Base-by-base conservation (phyloP, 2,888 invertebrate species). In the Euplagia quadripunctaria region DNA sequence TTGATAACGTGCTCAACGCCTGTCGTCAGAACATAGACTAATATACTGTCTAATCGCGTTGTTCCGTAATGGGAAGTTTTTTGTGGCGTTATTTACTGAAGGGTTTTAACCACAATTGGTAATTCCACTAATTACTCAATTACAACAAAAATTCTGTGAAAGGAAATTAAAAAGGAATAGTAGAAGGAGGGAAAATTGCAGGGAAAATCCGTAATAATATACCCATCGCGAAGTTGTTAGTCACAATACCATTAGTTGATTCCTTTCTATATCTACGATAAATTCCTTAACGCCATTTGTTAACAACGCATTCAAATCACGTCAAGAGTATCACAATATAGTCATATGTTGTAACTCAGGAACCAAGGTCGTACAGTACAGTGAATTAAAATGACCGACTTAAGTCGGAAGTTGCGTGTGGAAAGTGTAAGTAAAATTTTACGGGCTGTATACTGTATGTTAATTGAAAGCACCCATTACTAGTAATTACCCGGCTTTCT, bases 371-470 rank as follows among this genome's bases (percentile, higher is more conserved):
- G 82, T 87, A 89, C 88, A 86, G 81, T 71, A 61, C 71, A 63
- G 61, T 69, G 86, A 90, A 90, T 90, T 87, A 86, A 89, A 90
- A 90, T 86, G 81, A 79, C 79, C 82, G 70, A 63, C 49, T 68
- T 61, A 64, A 85, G 81, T 89, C 90, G 90, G 91, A 91, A 91
- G 90, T 91, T 82, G 89, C 92, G 90, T 91, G 91, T 93, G 93
- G 94, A 94, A 94, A 94, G 94, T 93, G 92, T 89, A 93, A 93
- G 93, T 93, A 86, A 89, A 92, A 89, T 90, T 61, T 89, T 90
- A 90, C 90, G 80, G 87, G 81, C 87, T 82, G 87, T 86, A 88
- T 91, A 87, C 84, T 86, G 86, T 91, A 90, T 91, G 91, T 90
- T 93, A 93, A 93, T 93, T 93, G 90, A 89, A 89, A 91, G 91